phyloP scores from a whole-genome alignment of 2,888 invertebrate genomes.

The Trichopria drosophilae region DNA sequence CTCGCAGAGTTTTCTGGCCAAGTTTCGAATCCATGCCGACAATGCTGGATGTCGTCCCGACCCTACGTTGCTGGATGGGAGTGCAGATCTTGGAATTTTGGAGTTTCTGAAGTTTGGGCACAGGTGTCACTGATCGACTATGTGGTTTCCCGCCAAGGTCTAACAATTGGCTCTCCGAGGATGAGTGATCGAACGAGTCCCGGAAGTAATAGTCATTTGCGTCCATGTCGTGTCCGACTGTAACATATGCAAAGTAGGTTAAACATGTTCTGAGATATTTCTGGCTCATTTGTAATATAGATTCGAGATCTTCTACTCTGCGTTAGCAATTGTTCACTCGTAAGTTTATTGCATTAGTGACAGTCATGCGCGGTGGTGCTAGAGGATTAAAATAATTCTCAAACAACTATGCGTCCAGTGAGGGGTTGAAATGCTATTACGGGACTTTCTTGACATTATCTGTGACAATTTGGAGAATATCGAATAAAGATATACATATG shows the following conservation, averaged over 20 bases:
- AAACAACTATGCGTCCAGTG: no score
- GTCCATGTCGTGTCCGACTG: conserved; percentile 55
- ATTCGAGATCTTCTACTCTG: no score
- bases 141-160: conserved; percentile 54
- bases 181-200: conserved; percentile 78
- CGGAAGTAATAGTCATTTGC: conserved; percentile 72
- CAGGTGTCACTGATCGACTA: conserved; percentile 52
- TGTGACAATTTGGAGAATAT: no score
- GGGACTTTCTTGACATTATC: no score
- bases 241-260: conserved; percentile 38
- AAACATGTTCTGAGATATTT: no score
- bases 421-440: no score
- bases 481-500: no score
- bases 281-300: no score
- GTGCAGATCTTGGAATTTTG: conserved; percentile 52
- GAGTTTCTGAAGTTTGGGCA: conserved; percentile 55
- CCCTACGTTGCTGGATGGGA: conserved; percentile 28
- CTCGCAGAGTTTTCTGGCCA: conserved; percentile 49
- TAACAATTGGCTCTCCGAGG: conserved; percentile 73
- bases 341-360: no score
- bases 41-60: neutral
- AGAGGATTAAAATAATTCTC: no score
- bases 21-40: conserved; percentile 20
- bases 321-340: no score
- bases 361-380: no score